phyloP scores from a whole-genome alignment of 2,888 invertebrate species.

The Spicauda simplicius region DNA sequence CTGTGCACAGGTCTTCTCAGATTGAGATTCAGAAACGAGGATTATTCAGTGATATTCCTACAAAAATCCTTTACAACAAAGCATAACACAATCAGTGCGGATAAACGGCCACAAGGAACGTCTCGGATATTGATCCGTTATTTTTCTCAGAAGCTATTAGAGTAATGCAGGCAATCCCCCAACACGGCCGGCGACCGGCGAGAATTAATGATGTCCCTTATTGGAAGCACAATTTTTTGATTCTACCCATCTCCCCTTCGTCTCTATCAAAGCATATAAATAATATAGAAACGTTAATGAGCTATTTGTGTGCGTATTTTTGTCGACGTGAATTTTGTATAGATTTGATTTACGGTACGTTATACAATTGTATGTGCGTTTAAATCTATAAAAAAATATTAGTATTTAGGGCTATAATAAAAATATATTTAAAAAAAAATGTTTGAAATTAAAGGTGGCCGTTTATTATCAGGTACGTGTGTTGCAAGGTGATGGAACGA shows the following conservation, averaged over 20 bases:
- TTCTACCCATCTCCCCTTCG: constrained; percentile 65
- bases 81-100: constrained; percentile 41
- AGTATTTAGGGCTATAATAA: too few species aligned
- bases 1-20: too few species aligned
- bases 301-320: too few species aligned
- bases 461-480: too few species aligned
- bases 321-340: too few species aligned
- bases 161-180: constrained; percentile 70
- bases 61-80: constrained; percentile 1
- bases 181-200: constrained; percentile 62
- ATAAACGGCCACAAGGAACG: constrained; percentile 50
- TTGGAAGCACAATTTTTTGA: constrained; percentile 89
- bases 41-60: neutral
- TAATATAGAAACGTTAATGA: neutral
- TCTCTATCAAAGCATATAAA: constrained; percentile 41
- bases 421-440: too few species aligned
- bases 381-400: too few species aligned
- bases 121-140: constrained; percentile 71
- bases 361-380: too few species aligned
- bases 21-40: too few species aligned
- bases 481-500: too few species aligned
- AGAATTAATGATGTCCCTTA: constrained; percentile 89
- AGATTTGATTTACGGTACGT: too few species aligned
- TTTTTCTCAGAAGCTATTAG: constrained; percentile 69
- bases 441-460: too few species aligned